These are phyloP conservation scores for Sterrhoptilus dennistouni DNA, from an alignment of 2,113 vertebrate genomes.

Conservation along the genomic window DNA sequence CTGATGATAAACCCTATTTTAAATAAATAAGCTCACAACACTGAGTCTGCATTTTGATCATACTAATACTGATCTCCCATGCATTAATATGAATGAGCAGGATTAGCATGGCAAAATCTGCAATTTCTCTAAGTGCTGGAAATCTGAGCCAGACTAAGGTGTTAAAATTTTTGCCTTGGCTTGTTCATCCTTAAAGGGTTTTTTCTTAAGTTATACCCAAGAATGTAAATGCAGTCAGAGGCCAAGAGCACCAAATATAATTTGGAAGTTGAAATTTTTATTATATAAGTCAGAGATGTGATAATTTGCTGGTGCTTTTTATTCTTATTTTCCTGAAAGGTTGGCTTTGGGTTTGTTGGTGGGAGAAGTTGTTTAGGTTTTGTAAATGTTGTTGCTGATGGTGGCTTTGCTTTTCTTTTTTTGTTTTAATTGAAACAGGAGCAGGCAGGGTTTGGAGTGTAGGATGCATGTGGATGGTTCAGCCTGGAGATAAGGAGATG, in stretches of 20 bases:
- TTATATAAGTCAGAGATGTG: background rate
- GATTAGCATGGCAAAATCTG: conserved; percentile 28
- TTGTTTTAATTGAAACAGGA: background rate
- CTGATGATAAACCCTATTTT: conserved; percentile 14
- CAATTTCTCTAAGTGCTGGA: background rate
- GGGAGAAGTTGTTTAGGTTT: background rate
- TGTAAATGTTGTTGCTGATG: background rate
- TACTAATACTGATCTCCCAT: background rate
- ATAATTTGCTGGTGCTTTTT: background rate
- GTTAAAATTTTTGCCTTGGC: background rate
- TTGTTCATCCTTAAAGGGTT: background rate
- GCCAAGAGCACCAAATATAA: background rate
- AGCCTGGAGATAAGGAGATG: background rate
- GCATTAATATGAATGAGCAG: conserved; percentile 55
- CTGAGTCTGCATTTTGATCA: conserved; percentile 31
- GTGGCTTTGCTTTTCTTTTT: background rate
- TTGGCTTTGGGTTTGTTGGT: background rate
- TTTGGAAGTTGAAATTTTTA: background rate
- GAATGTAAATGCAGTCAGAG: background rate
- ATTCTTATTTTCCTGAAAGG: background rate
- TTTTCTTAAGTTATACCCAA: background rate
- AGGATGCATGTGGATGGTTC: background rate
- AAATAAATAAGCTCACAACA: conserved; percentile 15
- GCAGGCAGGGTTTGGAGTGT: background rate
- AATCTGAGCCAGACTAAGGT: background rate